Evolutionary conservation across 2,113 vertebrate species (phyloP).

Genomic region (Phyllopteryx taeniolatus): DNA sequence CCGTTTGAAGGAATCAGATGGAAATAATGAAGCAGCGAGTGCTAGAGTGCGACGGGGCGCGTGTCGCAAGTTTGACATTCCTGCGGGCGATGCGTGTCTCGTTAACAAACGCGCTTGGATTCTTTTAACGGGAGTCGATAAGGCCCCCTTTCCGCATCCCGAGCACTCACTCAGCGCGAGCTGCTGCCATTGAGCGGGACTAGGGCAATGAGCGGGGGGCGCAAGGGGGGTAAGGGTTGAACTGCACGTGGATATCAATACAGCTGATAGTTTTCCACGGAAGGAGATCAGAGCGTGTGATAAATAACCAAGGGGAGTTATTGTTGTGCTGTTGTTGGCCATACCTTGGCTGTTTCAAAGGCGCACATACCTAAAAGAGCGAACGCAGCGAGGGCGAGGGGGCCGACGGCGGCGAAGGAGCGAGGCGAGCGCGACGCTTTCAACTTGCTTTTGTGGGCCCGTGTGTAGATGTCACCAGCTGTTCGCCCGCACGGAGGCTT

Average conservation of each 20-base stretch:
- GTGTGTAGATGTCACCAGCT: conserved; percentile 99
- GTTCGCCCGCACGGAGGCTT: conserved; percentile 93
- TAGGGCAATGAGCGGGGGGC: conserved; percentile 26
- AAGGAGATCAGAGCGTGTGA: conserved; percentile 61
- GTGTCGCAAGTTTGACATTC: conserved; percentile 73
- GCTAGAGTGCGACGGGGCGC: conserved; percentile 34
- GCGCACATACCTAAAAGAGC: neutral
- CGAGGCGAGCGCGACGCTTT: conserved; percentile 76
- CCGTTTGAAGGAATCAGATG: neutral
- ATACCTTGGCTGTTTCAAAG: conserved; percentile 46
- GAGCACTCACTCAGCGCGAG: conserved; percentile 62
- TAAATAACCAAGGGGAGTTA: conserved; percentile 38
- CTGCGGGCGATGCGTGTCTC: conserved; percentile 74
- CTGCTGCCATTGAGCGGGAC: conserved; percentile 69
- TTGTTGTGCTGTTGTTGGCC: conserved; percentile 46
- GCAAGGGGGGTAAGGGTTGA: conserved; percentile 41
- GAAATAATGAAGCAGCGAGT: neutral
- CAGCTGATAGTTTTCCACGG: conserved; percentile 61
- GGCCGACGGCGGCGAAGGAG: conserved; percentile 48
- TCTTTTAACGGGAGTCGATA: conserved; percentile 75
- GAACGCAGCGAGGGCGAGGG: conserved; percentile 43
- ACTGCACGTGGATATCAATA: conserved; percentile 65
- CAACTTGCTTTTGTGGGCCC: conserved; percentile 97
- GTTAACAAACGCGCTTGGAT: conserved; percentile 65
- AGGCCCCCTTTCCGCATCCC: conserved; percentile 69